Conservation (phyloP, 1,140 invertebrate genomes). For the Apis mellifera region DNA sequence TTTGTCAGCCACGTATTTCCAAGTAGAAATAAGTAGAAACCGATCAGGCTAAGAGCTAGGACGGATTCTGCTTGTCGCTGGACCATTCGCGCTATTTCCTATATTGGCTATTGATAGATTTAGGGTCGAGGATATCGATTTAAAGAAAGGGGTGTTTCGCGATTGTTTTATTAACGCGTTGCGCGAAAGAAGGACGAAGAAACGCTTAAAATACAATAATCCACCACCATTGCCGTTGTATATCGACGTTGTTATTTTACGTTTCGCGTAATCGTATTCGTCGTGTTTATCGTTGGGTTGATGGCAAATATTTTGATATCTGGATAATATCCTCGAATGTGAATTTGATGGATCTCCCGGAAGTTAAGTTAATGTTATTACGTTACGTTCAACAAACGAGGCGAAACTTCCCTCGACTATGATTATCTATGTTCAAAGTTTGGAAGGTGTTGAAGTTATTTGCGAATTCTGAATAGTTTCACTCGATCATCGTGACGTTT, state of each 20-base stretch:
- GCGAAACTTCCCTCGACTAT: not conserved
- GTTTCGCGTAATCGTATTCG: not conserved
- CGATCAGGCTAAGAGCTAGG: not conserved
- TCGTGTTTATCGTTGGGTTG: slow-evolving; percentile 4
- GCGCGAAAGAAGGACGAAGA: too few species aligned
- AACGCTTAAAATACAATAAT: slow-evolving; percentile 15
- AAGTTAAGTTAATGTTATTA: slow-evolving; percentile 29
- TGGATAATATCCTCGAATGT: not conserved
- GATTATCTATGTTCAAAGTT: not conserved
- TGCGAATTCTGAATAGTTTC: not conserved
- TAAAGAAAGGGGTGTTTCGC: not conserved
- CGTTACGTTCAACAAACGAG: not conserved
- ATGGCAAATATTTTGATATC: slow-evolving; percentile 18
- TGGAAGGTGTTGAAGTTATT: not conserved
- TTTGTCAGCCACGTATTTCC: not conserved
- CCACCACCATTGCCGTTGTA: not conserved
- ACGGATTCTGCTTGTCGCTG: not conserved
- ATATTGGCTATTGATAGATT: slow-evolving; percentile 5
- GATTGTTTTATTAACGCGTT: not conserved
- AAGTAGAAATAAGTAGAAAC: not conserved
- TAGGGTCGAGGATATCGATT: not conserved
- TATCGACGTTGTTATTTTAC: not conserved
- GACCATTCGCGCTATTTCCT: not conserved
- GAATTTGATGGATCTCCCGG: not conserved
- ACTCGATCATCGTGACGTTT: not conserved